Conservation (phyloP, 2,113 vertebrate species). For the Electrona antarctica region DNA sequence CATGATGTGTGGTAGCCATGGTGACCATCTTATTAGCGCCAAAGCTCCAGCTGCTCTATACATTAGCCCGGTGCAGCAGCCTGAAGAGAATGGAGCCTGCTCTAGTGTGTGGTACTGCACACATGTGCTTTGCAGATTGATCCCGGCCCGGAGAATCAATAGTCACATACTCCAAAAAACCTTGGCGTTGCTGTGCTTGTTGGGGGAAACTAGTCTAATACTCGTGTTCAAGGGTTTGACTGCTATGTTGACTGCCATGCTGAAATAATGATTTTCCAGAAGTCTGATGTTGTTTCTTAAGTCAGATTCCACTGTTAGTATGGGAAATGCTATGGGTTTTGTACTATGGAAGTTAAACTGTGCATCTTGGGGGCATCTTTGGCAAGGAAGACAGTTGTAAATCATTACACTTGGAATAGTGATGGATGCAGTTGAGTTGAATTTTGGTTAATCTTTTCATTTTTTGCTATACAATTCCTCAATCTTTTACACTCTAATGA, state of each 20-base stretch:
- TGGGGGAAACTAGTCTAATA: slow-evolving; percentile 6
- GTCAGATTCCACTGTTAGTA: background rate
- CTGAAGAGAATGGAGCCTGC: slow-evolving; percentile 42
- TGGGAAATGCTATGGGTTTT: background rate
- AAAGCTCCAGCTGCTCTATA: slow-evolving; percentile 87
- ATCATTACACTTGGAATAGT: background rate
- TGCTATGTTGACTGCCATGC: background rate
- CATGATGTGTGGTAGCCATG: slow-evolving; percentile 80
- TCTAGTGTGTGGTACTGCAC: slow-evolving; percentile 57
- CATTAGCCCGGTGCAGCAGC: slow-evolving; percentile 79
- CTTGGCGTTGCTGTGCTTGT: slow-evolving; percentile 29
- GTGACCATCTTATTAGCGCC: slow-evolving; percentile 83
- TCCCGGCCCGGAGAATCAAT: slow-evolving; percentile 70
- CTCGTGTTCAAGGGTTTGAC: background rate
- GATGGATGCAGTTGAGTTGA: background rate
- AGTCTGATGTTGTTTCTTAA: background rate
- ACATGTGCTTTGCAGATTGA: slow-evolving; percentile 80
- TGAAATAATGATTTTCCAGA: background rate
- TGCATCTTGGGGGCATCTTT: background rate
- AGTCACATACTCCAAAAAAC: slow-evolving; percentile 40
- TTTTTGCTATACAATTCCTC: background rate
- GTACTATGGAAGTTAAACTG: background rate
- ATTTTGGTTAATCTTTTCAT: background rate
- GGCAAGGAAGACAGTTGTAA: background rate
- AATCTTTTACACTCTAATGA: background rate